Evolutionary conservation across 2,888 invertebrate genomes (phyloP).

Genomic region (Noctua comes): DNA sequence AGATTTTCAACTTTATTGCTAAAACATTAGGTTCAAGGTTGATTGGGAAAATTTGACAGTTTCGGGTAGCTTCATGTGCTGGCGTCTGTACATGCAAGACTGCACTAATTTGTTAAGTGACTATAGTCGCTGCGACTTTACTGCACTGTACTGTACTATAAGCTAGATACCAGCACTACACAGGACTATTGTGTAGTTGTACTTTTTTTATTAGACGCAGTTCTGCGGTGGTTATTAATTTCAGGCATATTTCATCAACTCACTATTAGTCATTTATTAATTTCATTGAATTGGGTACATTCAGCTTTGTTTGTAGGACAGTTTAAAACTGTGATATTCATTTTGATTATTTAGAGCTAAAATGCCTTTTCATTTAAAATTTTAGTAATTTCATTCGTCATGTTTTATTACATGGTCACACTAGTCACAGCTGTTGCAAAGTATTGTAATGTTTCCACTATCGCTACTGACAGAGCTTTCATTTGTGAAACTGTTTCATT

Average conservation of each 20-base stretch:
- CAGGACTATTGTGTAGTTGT: not conserved
- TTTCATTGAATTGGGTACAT: not conserved
- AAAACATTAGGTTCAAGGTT: too few species aligned
- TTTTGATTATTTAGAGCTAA: not conserved
- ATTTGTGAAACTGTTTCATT: not conserved
- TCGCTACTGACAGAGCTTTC: constrained; percentile 2
- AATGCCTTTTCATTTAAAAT: not conserved
- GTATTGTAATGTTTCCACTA: constrained; percentile 32
- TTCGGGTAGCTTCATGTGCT: too few species aligned
- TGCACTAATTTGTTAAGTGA: not conserved
- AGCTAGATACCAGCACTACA: not conserved
- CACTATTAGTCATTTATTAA: not conserved
- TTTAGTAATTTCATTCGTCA: not conserved
- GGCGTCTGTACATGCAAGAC: not conserved
- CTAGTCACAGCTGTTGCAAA: constrained; percentile 36
- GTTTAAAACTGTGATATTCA: not conserved
- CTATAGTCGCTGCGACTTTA: not conserved
- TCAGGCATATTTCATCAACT: not conserved
- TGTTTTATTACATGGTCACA: constrained; percentile 19
- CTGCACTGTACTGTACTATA: not conserved
- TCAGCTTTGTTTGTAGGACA: not conserved
- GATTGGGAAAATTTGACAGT: too few species aligned
- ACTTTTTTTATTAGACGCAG: not conserved
- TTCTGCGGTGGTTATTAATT: not conserved
- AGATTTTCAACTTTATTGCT: too few species aligned